Conservation (phyloP, 2,113 vertebrate genomes). For the Anarhynchus alexandrinus region DNA sequence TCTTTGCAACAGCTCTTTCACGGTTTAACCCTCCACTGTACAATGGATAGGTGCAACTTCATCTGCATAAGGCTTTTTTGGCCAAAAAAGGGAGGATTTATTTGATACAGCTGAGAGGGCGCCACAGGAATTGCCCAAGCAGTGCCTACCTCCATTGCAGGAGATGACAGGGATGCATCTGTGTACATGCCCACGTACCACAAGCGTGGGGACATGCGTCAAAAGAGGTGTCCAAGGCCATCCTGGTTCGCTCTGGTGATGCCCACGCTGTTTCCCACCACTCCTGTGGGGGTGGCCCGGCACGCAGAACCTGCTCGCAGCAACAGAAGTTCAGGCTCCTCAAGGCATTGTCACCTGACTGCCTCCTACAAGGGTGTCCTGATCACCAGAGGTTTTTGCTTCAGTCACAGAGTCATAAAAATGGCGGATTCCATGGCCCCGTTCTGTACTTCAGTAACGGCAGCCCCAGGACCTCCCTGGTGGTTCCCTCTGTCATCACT, state of each 20-base stretch:
- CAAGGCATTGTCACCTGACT: background rate
- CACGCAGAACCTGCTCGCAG: background rate
- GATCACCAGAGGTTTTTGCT: background rate
- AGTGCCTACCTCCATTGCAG: background rate
- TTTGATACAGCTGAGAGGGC: background rate
- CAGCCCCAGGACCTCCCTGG: background rate
- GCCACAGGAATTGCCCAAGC: background rate
- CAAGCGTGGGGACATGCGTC: background rate
- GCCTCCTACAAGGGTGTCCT: background rate
- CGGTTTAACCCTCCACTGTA: background rate
- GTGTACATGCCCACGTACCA: background rate
- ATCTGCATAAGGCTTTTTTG: background rate
- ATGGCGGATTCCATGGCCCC: background rate
- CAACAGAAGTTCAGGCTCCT: fast-evolving
- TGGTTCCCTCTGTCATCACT: background rate
- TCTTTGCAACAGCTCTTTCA: background rate
- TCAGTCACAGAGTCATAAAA: background rate
- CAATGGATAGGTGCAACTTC: background rate
- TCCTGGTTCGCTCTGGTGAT: background rate
- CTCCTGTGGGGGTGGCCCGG: background rate
- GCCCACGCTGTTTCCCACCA: background rate
- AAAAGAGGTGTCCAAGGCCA: background rate
- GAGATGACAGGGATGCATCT: background rate
- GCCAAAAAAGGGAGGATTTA: background rate
- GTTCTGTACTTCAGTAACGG: background rate